Conservation (phyloP, 2,888 invertebrate species). For the Plagiodera versicolora region DNA sequence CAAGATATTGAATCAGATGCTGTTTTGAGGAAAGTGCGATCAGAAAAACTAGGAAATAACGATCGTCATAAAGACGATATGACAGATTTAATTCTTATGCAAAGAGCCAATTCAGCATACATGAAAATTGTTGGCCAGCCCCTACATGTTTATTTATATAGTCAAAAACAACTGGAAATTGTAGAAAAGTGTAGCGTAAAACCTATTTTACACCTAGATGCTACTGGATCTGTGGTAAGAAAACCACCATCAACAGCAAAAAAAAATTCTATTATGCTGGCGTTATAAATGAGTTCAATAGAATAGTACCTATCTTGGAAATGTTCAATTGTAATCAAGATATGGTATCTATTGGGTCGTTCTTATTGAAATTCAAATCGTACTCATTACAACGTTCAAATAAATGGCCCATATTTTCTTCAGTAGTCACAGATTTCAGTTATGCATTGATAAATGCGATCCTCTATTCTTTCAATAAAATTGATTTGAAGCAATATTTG, state of each 20-base stretch:
- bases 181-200: background rate
- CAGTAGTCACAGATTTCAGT: background rate
- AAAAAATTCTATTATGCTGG: no score
- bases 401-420: background rate
- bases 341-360: background rate
- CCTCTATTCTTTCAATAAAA: background rate
- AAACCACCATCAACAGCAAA: background rate
- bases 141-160: no score
- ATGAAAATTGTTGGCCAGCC: slow-evolving; percentile 1
- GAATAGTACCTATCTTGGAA: no score
- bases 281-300: no score
- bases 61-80: background rate
- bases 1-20: no score
- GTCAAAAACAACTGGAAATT: no score
- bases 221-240: slow-evolving; percentile 10
- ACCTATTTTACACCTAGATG: slow-evolving; percentile 13
- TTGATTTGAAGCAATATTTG: background rate
- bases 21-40: no score
- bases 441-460: background rate
- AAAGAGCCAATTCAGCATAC: background rate
- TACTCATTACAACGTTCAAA: slow-evolving; percentile 1
- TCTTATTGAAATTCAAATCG: slow-evolving; percentile 11
- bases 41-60: no score
- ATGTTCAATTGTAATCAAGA: no score
- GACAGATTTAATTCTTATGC: slow-evolving; percentile 4